Conservation (phyloP, 2,113 vertebrate species). For the Xenopus borealis region DNA sequence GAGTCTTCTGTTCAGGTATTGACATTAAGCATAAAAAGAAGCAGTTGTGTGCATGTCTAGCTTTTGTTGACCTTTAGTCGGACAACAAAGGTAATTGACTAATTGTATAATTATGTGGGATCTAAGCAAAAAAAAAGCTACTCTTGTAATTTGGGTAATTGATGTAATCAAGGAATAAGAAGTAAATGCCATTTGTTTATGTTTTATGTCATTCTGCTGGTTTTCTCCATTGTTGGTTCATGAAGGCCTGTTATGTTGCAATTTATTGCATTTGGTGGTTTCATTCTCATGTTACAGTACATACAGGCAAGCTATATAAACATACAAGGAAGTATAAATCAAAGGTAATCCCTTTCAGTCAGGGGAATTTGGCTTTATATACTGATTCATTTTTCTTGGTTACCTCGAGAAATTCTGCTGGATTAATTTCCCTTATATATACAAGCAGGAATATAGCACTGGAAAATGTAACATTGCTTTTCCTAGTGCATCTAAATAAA, state of each 20-base stretch:
- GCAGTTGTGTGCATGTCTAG: conserved; percentile 1
- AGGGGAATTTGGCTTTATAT: too few species aligned
- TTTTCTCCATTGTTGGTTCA: conserved; percentile 2
- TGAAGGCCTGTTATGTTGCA: conserved; percentile 10
- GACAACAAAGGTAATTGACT: conserved; percentile 32
- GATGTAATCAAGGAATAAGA: conserved; percentile 31
- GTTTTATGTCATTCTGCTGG: conserved; percentile 8
- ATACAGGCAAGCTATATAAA: too few species aligned
- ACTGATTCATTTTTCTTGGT: too few species aligned
- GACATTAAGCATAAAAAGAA: neutral
- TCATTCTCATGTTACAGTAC: too few species aligned
- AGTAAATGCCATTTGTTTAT: conserved; percentile 38
- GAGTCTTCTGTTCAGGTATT: neutral
- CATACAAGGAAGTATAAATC: too few species aligned
- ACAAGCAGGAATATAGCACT: too few species aligned
- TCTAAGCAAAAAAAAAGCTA: conserved; percentile 5
- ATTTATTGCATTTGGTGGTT: conserved; percentile 9
- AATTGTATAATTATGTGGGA: conserved; percentile 31
- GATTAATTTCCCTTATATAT: too few species aligned
- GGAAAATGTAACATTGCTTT: too few species aligned
- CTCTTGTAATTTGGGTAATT: neutral
- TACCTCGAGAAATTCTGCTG: too few species aligned
- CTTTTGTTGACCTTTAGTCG: conserved; percentile 21
- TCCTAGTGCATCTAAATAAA: too few species aligned
- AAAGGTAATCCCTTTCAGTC: too few species aligned